A percentile compares a stretch with the other conserved stretches of the same genome.
phyloP scores from a whole-genome alignment of 2,113 vertebrate species.

The Barbus barbus region DNA sequence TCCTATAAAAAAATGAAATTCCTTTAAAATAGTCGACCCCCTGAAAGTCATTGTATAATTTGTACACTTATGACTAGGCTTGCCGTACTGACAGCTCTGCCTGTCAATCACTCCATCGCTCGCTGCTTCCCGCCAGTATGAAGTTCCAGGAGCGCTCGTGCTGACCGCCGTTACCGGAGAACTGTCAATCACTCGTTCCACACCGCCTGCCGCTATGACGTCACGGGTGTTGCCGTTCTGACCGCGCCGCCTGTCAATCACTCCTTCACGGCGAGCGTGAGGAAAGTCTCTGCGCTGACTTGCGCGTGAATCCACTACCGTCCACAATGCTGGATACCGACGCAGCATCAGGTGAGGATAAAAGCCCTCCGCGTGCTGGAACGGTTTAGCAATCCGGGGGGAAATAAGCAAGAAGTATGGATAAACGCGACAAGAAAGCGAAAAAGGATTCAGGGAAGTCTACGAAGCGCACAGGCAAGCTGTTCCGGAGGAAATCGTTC shows the following conservation, averaged over 20 bases:
- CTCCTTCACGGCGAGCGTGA: background rate
- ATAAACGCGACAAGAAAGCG: slow-evolving; percentile 48
- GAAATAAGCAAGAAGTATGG: slow-evolving; percentile 37
- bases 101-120: background rate
- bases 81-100: background rate
- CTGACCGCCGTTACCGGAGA: background rate
- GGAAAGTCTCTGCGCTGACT: background rate
- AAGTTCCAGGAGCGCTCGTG: background rate
- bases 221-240: background rate
- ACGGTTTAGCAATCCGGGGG: background rate
- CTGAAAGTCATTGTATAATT: background rate
- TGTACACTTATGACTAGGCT: background rate
- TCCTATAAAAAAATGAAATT: background rate
- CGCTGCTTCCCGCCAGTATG: background rate
- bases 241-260: background rate
- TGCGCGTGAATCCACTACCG: background rate
- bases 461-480: slow-evolving; percentile 81
- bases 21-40: background rate
- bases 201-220: background rate
- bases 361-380: background rate
- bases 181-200: background rate
- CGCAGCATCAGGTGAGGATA: background rate
- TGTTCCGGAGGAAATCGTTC: slow-evolving; percentile 82
- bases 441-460: slow-evolving; percentile 54
- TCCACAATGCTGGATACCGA: background rate